phyloP scores from a whole-genome alignment of 2,888 invertebrate genomes.

The Parasteatoda lunata region DNA sequence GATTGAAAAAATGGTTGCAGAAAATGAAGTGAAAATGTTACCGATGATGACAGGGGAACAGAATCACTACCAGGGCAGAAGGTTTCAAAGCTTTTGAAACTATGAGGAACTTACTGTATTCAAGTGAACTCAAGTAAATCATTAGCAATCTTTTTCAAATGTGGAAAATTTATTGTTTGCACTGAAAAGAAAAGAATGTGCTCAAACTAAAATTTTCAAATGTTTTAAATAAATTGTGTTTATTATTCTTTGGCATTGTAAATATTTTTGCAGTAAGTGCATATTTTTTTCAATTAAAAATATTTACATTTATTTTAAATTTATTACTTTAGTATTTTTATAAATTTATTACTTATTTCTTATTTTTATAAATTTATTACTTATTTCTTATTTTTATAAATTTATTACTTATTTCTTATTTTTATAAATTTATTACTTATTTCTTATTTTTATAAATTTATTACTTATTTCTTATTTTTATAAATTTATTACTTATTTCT shows the following conservation, averaged over 20 bases:
- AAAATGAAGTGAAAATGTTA: no score
- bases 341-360: conserved; percentile 6
- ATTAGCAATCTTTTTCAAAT: no score
- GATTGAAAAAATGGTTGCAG: no score
- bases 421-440: background rate
- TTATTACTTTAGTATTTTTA: background rate
- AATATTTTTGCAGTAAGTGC: background rate
- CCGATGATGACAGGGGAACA: no score
- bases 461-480: background rate
- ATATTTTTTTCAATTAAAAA: no score
- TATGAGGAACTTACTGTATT: no score
- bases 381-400: background rate
- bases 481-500: conserved; percentile 6
- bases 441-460: background rate
- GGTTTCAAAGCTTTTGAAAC: no score
- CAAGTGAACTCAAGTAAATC: no score
- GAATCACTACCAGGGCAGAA: no score
- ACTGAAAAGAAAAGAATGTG: no score
- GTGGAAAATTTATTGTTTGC: no score
- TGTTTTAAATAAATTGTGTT: background rate
- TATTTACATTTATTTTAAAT: background rate
- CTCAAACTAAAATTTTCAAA: no score
- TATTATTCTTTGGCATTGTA: background rate
- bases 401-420: background rate
- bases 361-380: background rate